Evolutionary conservation across 2,888 invertebrate genomes (phyloP), one percentile per base, ranked within the genome.

Genomic region (Camponotus fellah): DNA sequence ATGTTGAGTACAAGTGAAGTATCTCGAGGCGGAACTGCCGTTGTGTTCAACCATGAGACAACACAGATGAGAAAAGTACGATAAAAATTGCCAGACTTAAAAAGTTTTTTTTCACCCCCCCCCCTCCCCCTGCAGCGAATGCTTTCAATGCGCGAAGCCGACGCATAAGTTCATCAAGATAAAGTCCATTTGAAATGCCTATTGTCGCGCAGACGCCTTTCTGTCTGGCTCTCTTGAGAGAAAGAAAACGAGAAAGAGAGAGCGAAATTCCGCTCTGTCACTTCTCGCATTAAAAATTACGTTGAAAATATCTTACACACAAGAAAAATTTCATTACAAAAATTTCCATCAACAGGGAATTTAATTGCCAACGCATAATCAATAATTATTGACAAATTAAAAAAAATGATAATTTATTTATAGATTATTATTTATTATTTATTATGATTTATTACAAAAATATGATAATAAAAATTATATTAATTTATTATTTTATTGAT

Each of bases 61-160:
- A 32, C 71, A 21, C 17, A 46, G 74, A 79, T 60, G 43, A 21
- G 10, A 72, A 34, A 68, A 17, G 17, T 34, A 34, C n/a, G 74
- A 85, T 83, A 81, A 85, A 85, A 87, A 83, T 88, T 83, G 49
- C 34, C 26, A 12, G 64, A 32, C 53, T 81, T 56, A 9, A 66
- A 32, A 66, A 83, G 64, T 56, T 79, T 79, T 71, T 69, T 77
- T 72, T 60, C 53, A 53, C 21, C 8, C 37, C 37, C 83, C 37
- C 37, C 37, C 49, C 76, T 14, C 17, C 37, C 26, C 86, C 86
- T 14, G 64, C 37, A 5, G 81, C 34, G 75, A 60, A 34, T 34
- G 79, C 79, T 79, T 79, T 79, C 79, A 79, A 53, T 60, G 26
- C 37, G 46, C 60, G 3, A 43, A 46, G 46, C 37, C 37, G 75